phyloP scores from a whole-genome alignment of 2,113 vertebrate genomes.

The Onychorhynchus coronatus region DNA sequence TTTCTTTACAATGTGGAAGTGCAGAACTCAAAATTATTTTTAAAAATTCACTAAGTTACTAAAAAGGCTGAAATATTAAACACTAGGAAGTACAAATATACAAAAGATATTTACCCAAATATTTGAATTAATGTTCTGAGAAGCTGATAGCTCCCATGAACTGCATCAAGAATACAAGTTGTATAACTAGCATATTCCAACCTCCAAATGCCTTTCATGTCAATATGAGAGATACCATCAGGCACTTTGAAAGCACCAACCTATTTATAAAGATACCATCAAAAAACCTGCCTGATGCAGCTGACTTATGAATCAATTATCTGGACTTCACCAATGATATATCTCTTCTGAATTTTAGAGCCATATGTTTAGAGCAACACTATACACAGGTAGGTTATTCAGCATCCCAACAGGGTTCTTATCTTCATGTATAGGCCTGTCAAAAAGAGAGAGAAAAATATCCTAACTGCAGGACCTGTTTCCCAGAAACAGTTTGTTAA shows the following conservation, averaged over 20 bases:
- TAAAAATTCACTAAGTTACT: not conserved
- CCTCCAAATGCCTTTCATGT: slow-evolving; percentile 80
- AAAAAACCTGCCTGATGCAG: slow-evolving; percentile 74
- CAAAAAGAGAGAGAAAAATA: slow-evolving; percentile 55
- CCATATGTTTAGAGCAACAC: slow-evolving; percentile 70
- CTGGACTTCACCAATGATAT: slow-evolving; percentile 71
- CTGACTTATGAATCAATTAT: slow-evolving; percentile 82
- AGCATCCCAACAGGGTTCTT: slow-evolving; percentile 68
- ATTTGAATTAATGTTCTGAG: not conserved
- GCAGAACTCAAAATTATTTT: not conserved
- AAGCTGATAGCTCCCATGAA: not conserved
- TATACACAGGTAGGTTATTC: slow-evolving; percentile 67
- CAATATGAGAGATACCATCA: slow-evolving; percentile 74
- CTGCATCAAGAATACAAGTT: not conserved
- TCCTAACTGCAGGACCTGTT: not conserved
- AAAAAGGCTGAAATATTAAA: not conserved
- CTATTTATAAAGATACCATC: slow-evolving; percentile 82
- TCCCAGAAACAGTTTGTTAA: slow-evolving; percentile 8
- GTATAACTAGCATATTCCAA: slow-evolving; percentile 53
- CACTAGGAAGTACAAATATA: not conserved
- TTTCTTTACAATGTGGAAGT: not conserved
- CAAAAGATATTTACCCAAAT: not conserved
- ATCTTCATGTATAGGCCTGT: slow-evolving; percentile 63
- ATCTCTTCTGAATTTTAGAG: slow-evolving; percentile 73
- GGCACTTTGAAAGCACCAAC: slow-evolving; percentile 67